phyloP scores from a whole-genome alignment of 2,888 invertebrate genomes.

The Andrena fulva region DNA sequence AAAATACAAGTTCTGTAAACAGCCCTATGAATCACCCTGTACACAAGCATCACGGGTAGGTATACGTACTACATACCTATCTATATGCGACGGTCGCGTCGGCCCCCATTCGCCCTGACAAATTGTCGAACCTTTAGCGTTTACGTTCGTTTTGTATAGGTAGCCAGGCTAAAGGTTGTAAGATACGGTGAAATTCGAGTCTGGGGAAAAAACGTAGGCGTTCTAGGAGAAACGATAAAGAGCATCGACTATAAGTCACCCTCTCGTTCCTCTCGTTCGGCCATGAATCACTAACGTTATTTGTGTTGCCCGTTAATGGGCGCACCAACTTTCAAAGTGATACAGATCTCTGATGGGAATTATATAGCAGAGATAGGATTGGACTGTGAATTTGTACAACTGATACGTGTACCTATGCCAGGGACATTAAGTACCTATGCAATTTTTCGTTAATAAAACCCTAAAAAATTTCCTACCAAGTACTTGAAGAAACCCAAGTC shows the following conservation, averaged over 20 bases:
- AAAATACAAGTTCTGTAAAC: conserved; percentile 25
- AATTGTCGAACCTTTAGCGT: conserved; percentile 68
- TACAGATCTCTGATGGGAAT: background rate
- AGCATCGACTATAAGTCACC: conserved; percentile 30
- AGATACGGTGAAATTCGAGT: conserved; percentile 65
- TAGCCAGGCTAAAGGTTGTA: conserved; percentile 63
- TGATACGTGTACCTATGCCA: no score
- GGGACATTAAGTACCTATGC: no score
- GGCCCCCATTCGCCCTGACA: conserved; percentile 57
- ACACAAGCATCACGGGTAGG: conserved; percentile 16
- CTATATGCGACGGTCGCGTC: conserved; percentile 1
- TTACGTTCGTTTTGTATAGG: conserved; percentile 59
- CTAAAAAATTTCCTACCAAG: no score
- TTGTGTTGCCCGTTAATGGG: background rate
- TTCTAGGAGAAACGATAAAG: conserved; percentile 54
- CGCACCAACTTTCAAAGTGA: background rate
- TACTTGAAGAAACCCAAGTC: no score
- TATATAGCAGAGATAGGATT: background rate
- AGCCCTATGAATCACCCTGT: conserved; percentile 40
- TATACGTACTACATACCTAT: background rate
- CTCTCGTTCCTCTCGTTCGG: conserved; percentile 2
- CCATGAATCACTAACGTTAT: conserved; percentile 2
- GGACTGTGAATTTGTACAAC: background rate
- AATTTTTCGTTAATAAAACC: no score
- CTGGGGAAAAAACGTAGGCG: conserved; percentile 40